Evolutionary conservation across 2,888 invertebrate species (phyloP).

Genomic region (Monoplex corrugatus): DNA sequence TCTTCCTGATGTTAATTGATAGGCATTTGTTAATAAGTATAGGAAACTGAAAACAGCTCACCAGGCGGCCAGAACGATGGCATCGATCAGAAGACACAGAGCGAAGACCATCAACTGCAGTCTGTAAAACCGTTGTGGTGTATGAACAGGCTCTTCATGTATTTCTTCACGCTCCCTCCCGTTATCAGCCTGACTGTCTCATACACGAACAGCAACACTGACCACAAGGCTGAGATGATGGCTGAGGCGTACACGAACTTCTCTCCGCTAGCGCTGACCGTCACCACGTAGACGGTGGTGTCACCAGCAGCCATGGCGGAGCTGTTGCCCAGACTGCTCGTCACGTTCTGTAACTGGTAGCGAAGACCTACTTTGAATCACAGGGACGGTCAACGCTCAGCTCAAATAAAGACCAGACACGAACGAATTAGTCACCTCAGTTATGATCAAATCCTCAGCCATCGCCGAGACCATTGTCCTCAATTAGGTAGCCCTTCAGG

Average conservation of each 20-base stretch:
- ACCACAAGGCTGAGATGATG: neutral
- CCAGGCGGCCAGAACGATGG: constrained; percentile 37
- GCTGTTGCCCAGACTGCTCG: too few relatives aligned
- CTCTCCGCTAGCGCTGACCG: neutral
- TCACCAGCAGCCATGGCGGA: too few relatives aligned
- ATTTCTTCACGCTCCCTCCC: constrained; percentile 2
- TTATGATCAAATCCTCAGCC: too few relatives aligned
- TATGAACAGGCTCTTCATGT: constrained; percentile 36
- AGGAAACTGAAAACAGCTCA: neutral
- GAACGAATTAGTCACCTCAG: too few relatives aligned
- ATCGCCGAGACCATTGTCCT: too few relatives aligned
- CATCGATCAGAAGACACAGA: constrained; percentile 61
- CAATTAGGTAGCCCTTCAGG: too few relatives aligned
- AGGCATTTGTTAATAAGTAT: too few relatives aligned
- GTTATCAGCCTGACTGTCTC: neutral
- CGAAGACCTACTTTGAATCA: too few relatives aligned
- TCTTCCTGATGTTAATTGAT: too few relatives aligned
- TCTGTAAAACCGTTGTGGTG: constrained; percentile 63
- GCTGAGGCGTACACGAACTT: constrained; percentile 15
- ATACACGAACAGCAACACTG: neutral
- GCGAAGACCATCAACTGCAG: constrained; percentile 62
- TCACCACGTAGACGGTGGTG: neutral
- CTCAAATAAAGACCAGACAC: too few relatives aligned
- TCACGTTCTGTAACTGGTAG: too few relatives aligned
- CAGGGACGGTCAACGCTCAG: too few relatives aligned